Evolutionary conservation across 2,888 invertebrate species (phyloP).

Genomic region (Drosophila affinis): DNA sequence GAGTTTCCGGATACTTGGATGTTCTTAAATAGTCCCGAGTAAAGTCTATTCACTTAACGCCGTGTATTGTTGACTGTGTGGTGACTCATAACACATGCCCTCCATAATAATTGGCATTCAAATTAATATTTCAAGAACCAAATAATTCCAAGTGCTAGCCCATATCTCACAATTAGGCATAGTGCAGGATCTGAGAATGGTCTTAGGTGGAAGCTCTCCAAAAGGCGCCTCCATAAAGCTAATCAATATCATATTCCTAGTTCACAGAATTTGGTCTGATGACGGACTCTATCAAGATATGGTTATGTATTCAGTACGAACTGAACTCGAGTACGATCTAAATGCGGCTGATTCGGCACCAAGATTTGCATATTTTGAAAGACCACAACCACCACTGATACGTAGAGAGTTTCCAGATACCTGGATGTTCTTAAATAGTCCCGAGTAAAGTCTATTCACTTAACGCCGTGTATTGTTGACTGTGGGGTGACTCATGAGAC

Average conservation of each 20-base stretch:
- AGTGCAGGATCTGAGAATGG: too few species aligned
- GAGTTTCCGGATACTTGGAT: conserved; percentile 46
- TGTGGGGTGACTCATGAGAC: neutral
- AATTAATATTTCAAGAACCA: neutral
- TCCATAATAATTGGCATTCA: neutral
- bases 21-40: conserved; percentile 4
- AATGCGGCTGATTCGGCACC: neutral
- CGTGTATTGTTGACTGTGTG: neutral
- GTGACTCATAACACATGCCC: neutral
- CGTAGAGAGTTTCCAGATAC: conserved; percentile 37
- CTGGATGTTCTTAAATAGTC: conserved; percentile 28
- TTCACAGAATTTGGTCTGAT: too few species aligned
- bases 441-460: neutral
- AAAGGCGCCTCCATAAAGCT: too few species aligned
- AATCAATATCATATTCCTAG: too few species aligned
- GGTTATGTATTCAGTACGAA: too few species aligned
- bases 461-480: neutral
- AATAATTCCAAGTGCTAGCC: too few species aligned
- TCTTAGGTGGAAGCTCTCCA: too few species aligned
- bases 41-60: neutral
- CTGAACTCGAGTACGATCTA: too few species aligned
- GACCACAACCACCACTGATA: neutral
- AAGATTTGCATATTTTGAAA: neutral
- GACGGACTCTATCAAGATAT: too few species aligned
- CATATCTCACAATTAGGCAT: too few species aligned